A percentile compares a stretch with the other conserved stretches of the same genome.
Evolutionary conservation across 2,888 invertebrate species (phyloP).

Genomic region (Pristionchus fissidentatus): DNA sequence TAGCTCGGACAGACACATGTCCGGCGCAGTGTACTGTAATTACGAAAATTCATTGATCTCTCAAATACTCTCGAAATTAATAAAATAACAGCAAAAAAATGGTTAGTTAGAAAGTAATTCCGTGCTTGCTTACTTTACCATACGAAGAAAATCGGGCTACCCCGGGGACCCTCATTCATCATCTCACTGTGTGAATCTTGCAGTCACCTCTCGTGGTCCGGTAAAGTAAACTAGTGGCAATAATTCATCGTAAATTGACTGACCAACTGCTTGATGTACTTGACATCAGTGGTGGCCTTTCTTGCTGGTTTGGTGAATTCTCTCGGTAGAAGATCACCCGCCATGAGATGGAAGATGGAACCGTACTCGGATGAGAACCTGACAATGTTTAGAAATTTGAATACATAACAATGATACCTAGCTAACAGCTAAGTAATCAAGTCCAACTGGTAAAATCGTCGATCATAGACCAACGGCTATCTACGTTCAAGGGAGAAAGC

Average conservation of each 20-base stretch:
- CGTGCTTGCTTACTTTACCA: neutral
- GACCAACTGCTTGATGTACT: constrained; percentile 27
- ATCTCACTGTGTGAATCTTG: too few species aligned
- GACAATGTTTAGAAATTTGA: too few species aligned
- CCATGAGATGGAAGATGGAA: constrained; percentile 35
- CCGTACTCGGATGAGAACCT: constrained; percentile 44
- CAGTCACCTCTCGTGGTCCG: too few species aligned
- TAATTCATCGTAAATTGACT: too few species aligned
- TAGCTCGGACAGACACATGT: constrained; percentile 16
- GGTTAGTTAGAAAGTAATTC: neutral
- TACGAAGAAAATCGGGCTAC: neutral
- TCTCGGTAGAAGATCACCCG: neutral
- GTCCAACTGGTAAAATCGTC: neutral
- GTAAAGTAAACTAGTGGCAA: too few species aligned
- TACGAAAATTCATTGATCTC: neutral
- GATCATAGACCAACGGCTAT: neutral
- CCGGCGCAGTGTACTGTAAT: constrained; percentile 35
- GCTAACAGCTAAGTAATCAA: too few species aligned
- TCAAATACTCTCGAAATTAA: neutral
- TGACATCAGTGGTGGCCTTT: constrained; percentile 32
- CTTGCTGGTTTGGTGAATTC: neutral
- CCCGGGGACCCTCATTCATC: too few species aligned
- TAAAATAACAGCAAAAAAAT: neutral
- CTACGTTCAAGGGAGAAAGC: too few species aligned
- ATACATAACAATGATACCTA: too few species aligned